Evolutionary conservation across 2,797 vertebrate genomes (phyloP), one percentile per base, ranked within the genome.

Genomic region (Xiphophorus birchmanni): DNA sequence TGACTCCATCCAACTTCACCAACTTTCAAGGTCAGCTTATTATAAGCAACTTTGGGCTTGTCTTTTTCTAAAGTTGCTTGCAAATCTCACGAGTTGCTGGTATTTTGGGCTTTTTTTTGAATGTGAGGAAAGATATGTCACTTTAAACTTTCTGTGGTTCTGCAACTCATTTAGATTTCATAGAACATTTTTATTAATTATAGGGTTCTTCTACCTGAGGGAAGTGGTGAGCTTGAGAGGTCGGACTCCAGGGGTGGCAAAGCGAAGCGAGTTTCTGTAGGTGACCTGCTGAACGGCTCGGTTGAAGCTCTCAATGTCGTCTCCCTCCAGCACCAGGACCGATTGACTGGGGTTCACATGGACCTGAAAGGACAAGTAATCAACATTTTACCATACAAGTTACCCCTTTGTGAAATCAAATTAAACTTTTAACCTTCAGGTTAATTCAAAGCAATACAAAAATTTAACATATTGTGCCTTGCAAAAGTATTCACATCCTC

Each of bases 341-440:
- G 98, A 99, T 95, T 99, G 98, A 87, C 98, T 99, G 69, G 98
- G 98, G 89, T 99, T 99, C 88, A 99, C 98, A 0, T 99, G 98
- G 73, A 99, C 98, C 98, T 99, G 93, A 6, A 79, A 77, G 12
- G 42, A 48, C 1, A 32, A 18, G 40, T 73, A 1, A 72, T 79
- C 44, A 10, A 73, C 42, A 54, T 23, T 74, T 52, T 35, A 50
- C 23, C 32, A 48, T 10, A 13, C 26, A 63, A 18, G 50, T 5
- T 48, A 12, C 23, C 17, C 52, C 13, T 18, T 4, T 17, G 11
- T 50, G 47, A 45, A 17, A 37, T 13, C 23, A 44, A n/a, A 37
- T 23, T 40, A 40, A 3, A 10, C 63, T 21, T 37, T 65, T 17
- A 65, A 18, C 35, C 35, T 69, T 69, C 40, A 26, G 37, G 18